phyloP scores from a whole-genome alignment of 2,888 invertebrate genomes.

The Andrena flavipes region DNA sequence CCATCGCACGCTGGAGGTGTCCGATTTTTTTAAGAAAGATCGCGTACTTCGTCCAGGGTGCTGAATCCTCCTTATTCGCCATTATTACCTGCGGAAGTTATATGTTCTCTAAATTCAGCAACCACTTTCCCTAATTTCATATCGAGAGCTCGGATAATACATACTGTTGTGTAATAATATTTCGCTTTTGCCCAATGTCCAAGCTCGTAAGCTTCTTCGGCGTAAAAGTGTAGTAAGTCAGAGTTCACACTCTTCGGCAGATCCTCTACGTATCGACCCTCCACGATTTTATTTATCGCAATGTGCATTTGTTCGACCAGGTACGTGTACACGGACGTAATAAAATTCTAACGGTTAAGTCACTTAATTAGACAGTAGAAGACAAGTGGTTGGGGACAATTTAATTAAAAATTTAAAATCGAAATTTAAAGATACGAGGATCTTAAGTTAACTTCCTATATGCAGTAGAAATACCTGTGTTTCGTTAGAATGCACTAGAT shows the following conservation, averaged over 20 bases:
- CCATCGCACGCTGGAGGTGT: constrained; percentile 70
- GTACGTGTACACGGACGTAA: constrained; percentile 72
- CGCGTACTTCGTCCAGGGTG: constrained; percentile 74
- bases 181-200: constrained; percentile 67
- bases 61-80: constrained; percentile 54
- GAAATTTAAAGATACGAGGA: too few relatives aligned
- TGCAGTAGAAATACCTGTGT: constrained; percentile 68
- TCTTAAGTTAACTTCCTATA: too few relatives aligned
- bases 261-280: constrained; percentile 49
- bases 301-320: constrained; percentile 77
- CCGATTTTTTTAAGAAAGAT: constrained; percentile 68
- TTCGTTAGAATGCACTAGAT: constrained; percentile 60
- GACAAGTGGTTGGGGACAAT: not conserved
- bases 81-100: constrained; percentile 66
- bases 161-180: constrained; percentile 64
- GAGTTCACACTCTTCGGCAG: not conserved
- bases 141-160: not conserved
- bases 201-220: constrained; percentile 75
- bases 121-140: not conserved
- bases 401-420: not conserved
- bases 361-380: not conserved
- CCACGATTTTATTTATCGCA: constrained; percentile 70
- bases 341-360: constrained; percentile 70
- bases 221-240: constrained; percentile 61
- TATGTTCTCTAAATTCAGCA: not conserved